Conservation (phyloP, 2,797 vertebrate species). For the Pteronotus mesoamericanus region DNA sequence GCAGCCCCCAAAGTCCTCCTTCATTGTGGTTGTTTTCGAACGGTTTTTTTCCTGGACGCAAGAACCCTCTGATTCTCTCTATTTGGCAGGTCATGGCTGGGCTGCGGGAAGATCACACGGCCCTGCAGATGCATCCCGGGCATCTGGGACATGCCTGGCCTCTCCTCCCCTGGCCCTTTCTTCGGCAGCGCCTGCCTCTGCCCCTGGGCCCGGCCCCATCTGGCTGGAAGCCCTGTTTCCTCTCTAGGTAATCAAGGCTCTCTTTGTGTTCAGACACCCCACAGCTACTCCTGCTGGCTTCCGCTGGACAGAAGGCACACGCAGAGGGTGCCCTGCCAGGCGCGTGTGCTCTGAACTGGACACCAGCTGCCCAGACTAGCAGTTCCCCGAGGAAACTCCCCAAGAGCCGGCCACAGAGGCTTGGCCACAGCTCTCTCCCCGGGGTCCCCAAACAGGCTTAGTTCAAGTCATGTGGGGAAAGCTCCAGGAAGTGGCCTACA, state of each 20-base stretch:
- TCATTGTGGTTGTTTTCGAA: background rate
- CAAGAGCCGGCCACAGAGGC: background rate
- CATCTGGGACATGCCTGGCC: background rate
- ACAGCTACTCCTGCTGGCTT: background rate
- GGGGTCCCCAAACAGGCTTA: background rate
- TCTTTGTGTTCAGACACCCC: constrained; percentile 63
- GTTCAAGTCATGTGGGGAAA: background rate
- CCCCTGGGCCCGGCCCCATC: constrained; percentile 45
- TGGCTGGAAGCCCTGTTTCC: constrained; percentile 16
- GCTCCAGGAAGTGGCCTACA: too few relatives aligned
- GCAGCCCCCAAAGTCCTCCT: constrained; percentile 52
- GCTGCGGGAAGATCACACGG: background rate
- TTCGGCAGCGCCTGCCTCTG: constrained; percentile 47
- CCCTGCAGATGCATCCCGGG: background rate
- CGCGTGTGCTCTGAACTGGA: background rate
- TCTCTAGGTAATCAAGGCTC: constrained; percentile 2
- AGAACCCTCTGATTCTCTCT: background rate
- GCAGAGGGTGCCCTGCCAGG: background rate
- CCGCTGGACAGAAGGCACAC: background rate
- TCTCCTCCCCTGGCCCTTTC: background rate
- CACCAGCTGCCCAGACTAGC: background rate
- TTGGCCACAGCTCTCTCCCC: background rate
- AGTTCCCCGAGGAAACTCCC: background rate
- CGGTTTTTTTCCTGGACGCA: background rate
- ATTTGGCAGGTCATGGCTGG: background rate